Evolutionary conservation across 1,140 invertebrate genomes (phyloP), one percentile per base, ranked within the genome.

Genomic region (Zaprionus davidi): DNA sequence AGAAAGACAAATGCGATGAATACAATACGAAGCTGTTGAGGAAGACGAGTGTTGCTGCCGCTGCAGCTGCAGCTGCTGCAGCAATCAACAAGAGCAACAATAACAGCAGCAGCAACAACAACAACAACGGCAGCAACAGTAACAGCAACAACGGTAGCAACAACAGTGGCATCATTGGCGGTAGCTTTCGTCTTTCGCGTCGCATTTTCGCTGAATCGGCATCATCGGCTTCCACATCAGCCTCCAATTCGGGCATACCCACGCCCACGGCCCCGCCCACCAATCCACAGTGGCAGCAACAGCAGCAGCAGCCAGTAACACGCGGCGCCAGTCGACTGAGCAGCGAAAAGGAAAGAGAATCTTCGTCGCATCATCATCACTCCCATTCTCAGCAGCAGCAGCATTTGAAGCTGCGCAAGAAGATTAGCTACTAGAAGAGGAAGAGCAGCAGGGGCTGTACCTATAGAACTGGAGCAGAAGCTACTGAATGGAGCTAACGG

Each of bases 1-100:
- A 92, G 63, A 91, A 91, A 79, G 91, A 92, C 69, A 92, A 92
- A 60, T 91, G 88, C 46, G 91, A 92, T 64, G 91, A 92, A 51
- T 92, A 92, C 60, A 92, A 92, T 55, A 92, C 84, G 3, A 92
- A 92, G 55, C 71, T 92, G 64, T 56, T 92, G 64, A 75, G 91
- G 1, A 92, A 92, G 55, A 87, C 91, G 20, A 79, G 71, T 9
- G 66, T 76, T 28, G 75, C 38, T 22, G 81, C 81, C 3, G 81
- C 81, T 2, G 79, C 79, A 13, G 74, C 74, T 2, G 79, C 79
- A n/a, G 79, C 73, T n/a, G 81, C 80, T n/a, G 81, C 76, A 15
- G 65, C 78, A 15, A 46, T 34, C 63, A 55, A 46, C 20, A 71
- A 69, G 51, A 55, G 55, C 46, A 76, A 76, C 56, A 71, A 69